Evolutionary conservation across 2,888 invertebrate genomes (phyloP).

Genomic region (Zhengitettix transpicula): DNA sequence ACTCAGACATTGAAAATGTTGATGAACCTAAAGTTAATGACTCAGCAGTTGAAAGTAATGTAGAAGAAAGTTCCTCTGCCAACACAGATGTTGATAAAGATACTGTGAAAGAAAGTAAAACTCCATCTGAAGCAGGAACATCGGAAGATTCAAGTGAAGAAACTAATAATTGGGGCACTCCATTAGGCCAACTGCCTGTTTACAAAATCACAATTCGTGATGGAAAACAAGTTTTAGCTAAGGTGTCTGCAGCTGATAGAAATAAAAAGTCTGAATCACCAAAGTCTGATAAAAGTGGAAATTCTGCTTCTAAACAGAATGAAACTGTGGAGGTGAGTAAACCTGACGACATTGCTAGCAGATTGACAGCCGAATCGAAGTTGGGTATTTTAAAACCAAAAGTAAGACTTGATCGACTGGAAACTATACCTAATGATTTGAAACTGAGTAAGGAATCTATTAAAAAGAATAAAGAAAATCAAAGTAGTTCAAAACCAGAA

Average conservation of each 20-base stretch:
- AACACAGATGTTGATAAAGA: neutral
- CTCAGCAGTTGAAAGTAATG: neutral
- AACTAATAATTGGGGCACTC: constrained; percentile 5
- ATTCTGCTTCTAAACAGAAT: constrained; percentile 10
- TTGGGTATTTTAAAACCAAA: constrained; percentile 11
- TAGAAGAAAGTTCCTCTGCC: neutral
- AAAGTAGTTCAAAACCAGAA: neutral
- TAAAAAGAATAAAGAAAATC: constrained; percentile 5
- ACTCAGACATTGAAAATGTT: neutral
- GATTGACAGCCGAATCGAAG: constrained; percentile 4
- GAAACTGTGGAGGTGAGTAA: constrained; percentile 13
- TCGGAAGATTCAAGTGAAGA: constrained; percentile 7
- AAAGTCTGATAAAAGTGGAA: constrained; percentile 21
- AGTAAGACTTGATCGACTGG: constrained; percentile 3
- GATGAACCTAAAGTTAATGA: neutral
- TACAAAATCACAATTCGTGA: constrained; percentile 55
- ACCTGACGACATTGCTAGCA: neutral
- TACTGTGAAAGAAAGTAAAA: neutral
- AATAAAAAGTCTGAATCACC: neutral
- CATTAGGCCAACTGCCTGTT: constrained; percentile 20
- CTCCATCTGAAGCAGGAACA: constrained; percentile 4
- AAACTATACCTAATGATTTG: neutral
- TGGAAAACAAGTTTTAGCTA: constrained; percentile 51
- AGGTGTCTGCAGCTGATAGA: constrained; percentile 26
- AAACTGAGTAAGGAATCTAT: constrained; percentile 1